Base-by-base conservation (phyloP, 2,797 vertebrate species). In the Acanthurus lineatus region DNA sequence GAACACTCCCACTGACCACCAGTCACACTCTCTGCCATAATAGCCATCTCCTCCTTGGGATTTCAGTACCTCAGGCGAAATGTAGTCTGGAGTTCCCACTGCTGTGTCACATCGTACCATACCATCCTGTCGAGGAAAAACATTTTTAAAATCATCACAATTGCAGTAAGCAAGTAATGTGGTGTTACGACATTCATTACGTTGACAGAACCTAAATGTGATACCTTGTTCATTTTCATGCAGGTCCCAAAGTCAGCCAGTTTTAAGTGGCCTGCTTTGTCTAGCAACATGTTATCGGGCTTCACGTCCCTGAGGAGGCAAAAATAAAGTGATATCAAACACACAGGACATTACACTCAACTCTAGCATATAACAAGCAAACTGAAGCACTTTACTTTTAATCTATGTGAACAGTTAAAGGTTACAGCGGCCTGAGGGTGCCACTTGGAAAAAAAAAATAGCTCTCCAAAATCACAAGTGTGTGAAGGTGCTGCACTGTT, bases 21-120 rank as follows among this genome's bases (percentile, higher is more conserved):
- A 99, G 94, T 99, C 98, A 70, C 98, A 99, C 93, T 99, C 98
- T 91, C 97, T 90, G 82, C 98, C 98, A 56, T 99, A 99, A 91
- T 98, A 99, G 71, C 98, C 98, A 76, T 99, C 98, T 72, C 98
- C 98, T 79, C 98, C 98, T 92, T 99, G 98, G 73, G 98, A 99
- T 94, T 99, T 99, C 85, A 99, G 85, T 85, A 99, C 98, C 96
- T 99, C 98, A 3, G 98, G 98, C 38, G 98, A 99, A 94, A 99
- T 99, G 92, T 99, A 99, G 93, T 99, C 98, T 44, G 98, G 98
- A 72, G 98, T 99, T 92, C 98, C 98, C 89, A 99, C 98, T 75
- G 98, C 98, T 0, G 98, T 99, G 92, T 99, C 98, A 71, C 98
- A 99, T 96, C 97, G 98, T 97, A 99, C 98, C 98, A 99, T 99